Evolutionary conservation across 2,797 vertebrate genomes (phyloP), one percentile per base, ranked within the genome.

Genomic region (Acipenser transmontanus): DNA sequence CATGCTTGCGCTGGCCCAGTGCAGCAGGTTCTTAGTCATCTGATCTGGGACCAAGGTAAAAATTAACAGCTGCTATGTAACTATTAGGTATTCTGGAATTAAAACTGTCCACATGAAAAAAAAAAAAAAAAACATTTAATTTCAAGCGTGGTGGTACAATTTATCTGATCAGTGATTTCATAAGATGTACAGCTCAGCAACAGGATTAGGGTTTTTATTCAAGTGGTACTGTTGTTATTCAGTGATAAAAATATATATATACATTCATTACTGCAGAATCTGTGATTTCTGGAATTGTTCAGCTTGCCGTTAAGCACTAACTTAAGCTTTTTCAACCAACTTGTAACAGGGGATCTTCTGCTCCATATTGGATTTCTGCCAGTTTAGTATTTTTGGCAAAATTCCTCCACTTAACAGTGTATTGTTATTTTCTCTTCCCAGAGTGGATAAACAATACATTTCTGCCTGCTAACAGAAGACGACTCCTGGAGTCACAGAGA

Each of bases 21-120:
- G 34, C 79, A 77, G 13, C 49, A 70, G 1, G 0, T 77, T 68
- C 71, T 79, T 54, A 72, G 14, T 34, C 72, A 73, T 1, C 17
- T 82, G 12, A 74, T 80, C 52, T 70, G 57, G 59, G 76, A 80
- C 70, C 70, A 77, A 77, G 78, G 76, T 79, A 47, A 70, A 76
- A 51, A 59, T 1, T 12, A 52, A 6, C 51, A 8, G 51, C 51
- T 12, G 8, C 51, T 52, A 8, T 12, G 8, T 52, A 2, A 52
- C 51, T 52, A 7, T 52, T 12, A 52, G 51, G 12, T 8, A 8
- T 12, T 52, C 51, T 12, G 8, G 8, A 52, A 52, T 12, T 1
- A 8, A 6, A 52, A 8, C 51, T 52, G 51, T 8, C 6, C 51
- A 52, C 6, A 52, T 52, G 0, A 8, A 7, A 8, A 52, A 52